These are phyloP conservation scores for Platypus cylindrus DNA, from an alignment of 2,888 invertebrate genomes.

Conservation along the genomic window DNA sequence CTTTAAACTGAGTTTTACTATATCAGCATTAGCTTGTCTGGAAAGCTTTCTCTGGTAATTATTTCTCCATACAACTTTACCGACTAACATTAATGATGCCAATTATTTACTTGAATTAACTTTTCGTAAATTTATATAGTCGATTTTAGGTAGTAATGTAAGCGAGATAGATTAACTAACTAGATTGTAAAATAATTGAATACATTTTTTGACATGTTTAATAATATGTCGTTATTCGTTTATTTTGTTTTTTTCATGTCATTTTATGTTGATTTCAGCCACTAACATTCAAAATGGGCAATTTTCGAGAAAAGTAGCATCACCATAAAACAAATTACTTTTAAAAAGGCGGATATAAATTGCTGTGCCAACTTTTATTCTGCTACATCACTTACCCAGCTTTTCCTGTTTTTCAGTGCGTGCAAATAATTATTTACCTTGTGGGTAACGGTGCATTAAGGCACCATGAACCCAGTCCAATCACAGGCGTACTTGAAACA, in stretches of 20 bases:
- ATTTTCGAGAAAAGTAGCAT: too few species aligned
- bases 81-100: conserved; percentile 13
- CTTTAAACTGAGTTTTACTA: conserved; percentile 20
- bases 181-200: too few species aligned
- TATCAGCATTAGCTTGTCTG: conserved; percentile 21
- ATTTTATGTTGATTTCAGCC: too few species aligned
- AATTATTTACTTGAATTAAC: conserved; percentile 16
- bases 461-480: conserved; percentile 25
- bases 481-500: conserved; percentile 7
- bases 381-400: conserved; percentile 29
- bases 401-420: conserved; percentile 26
- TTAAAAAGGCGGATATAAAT: conserved; percentile 14
- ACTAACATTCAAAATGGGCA: too few species aligned
- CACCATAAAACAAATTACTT: background rate
- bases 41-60: conserved; percentile 14
- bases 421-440: conserved; percentile 32
- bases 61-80: conserved; percentile 16
- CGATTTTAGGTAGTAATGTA: conserved; percentile 8
- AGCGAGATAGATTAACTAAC: conserved; percentile 2
- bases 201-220: too few species aligned
- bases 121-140: conserved; percentile 11
- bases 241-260: too few species aligned
- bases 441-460: conserved; percentile 30
- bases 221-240: too few species aligned
- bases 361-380: conserved; percentile 26